Evolutionary conservation across 2,113 vertebrate species (phyloP), one percentile per base, ranked within the genome.

Genomic region (Trochalopteron elliotii): DNA sequence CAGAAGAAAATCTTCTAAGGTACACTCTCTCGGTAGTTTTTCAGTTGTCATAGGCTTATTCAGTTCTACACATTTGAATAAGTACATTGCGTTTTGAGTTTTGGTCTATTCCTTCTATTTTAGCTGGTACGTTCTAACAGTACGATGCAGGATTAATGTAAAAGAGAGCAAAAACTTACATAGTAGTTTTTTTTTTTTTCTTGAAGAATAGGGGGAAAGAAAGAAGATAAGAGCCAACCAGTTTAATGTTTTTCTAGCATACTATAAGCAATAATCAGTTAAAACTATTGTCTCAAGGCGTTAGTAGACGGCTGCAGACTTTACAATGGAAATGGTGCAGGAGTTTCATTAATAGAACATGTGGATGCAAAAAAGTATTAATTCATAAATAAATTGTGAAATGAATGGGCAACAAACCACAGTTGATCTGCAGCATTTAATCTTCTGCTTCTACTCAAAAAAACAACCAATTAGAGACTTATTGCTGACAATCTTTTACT

Each of bases 81-180:
- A 61, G 2, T 6, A 19, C 8, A 49, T 49, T 55, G 27, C 15
- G 28, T 78, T 89, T 53, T 61, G 22, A 39, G 2, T 8, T 49
- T 76, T 80, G 24, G 23, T 37, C 9, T 67, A 27, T 78, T 92
- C 60, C 53, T 90, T 50, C 17, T 55, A 9, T 40, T 91, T 85
- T 60, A 83, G 12, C 17, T 42, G 30, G 3, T 53, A 23, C 2
- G 18, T 64, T 37, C 27, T 79, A 74, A 39, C 6, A 39, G 5
- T 45, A 30, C 13, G 84, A 87, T 24, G 2, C 30, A 84, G 75
- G 5, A n/a, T 8, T 23, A 57, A 22, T 0, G 0, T 24, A n/a
- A 87, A 84, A 65, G 13, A 71, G 5, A 72, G 7, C 3, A 76
- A 70, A 70, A 82, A 79, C 20, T 67, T 24, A 64, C 3, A 1